Conservation (phyloP, 2,888 invertebrate species). For the Aplocera efformata region DNA sequence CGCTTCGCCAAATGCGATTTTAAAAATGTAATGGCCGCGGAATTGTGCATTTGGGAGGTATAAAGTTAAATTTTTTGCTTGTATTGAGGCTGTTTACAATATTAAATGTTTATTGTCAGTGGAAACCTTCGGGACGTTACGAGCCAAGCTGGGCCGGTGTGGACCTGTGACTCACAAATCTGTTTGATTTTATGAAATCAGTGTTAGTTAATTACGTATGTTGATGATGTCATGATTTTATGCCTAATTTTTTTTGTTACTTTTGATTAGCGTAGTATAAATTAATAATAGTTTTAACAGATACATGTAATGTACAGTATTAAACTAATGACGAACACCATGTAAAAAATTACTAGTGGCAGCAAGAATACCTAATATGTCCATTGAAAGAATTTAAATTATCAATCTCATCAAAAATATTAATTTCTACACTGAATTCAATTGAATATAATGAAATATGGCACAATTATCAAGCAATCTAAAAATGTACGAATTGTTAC, state of each 20-base stretch:
- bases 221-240: conserved; percentile 29
- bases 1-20: conserved; percentile 62
- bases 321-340: no score
- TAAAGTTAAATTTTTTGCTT: conserved; percentile 68
- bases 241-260: not conserved
- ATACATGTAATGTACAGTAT: no score
- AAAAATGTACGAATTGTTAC: not conserved
- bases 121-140: conserved; percentile 44
- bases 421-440: no score
- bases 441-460: no score
- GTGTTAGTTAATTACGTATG: conserved; percentile 23
- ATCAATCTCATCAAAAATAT: no score
- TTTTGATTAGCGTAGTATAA: no score
- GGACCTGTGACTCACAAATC: conserved; percentile 51
- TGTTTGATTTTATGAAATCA: conserved; percentile 56
- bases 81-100: conserved; percentile 65
- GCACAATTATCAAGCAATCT: no score
- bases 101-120: conserved; percentile 67
- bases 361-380: no score
- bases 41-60: conserved; percentile 64
- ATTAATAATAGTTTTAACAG: no score
- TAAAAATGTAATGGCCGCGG: conserved; percentile 72
- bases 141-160: conserved; percentile 25
- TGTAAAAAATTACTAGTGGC: no score
- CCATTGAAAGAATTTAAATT: no score